These are phyloP conservation scores for Nomada fucata DNA, from an alignment of 2,888 invertebrate species.

Conservation along the genomic window DNA sequence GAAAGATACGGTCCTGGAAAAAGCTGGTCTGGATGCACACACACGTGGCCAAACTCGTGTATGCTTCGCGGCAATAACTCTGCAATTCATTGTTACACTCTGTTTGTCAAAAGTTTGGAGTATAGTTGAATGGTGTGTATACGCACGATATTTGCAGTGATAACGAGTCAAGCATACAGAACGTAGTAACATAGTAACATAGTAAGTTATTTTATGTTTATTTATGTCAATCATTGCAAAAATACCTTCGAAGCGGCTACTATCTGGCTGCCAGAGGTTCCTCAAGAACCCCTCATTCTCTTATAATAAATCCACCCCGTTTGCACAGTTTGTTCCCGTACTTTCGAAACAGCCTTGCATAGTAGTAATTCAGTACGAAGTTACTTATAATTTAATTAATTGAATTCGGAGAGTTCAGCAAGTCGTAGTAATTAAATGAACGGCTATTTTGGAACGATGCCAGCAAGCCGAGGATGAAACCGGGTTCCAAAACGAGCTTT, in stretches of 20 bases:
- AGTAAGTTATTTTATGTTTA: no score
- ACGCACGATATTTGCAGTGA: no score
- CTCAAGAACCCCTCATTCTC: no score
- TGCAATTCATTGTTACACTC: neutral
- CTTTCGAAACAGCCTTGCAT: neutral
- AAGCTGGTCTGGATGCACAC: conserved; percentile 28
- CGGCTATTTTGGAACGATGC: neutral
- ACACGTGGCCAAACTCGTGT: conserved; percentile 34
- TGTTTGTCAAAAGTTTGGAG: conserved; percentile 11
- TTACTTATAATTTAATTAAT: neutral
- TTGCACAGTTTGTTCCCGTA: no score
- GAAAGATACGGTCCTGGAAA: conserved; percentile 37
- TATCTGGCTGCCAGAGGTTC: no score
- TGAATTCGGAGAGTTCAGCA: neutral
- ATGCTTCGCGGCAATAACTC: neutral
- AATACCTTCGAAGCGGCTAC: no score
- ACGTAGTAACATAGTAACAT: no score
- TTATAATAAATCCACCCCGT: no score
- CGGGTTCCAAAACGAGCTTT: neutral
- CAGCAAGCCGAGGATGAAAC: neutral
- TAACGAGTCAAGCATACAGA: no score
- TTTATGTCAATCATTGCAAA: no score
- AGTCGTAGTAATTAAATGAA: neutral
- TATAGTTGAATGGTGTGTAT: neutral
- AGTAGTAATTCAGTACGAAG: neutral